Evolutionary conservation across 2,113 vertebrate species (phyloP).

Genomic region (Sapajus apella): DNA sequence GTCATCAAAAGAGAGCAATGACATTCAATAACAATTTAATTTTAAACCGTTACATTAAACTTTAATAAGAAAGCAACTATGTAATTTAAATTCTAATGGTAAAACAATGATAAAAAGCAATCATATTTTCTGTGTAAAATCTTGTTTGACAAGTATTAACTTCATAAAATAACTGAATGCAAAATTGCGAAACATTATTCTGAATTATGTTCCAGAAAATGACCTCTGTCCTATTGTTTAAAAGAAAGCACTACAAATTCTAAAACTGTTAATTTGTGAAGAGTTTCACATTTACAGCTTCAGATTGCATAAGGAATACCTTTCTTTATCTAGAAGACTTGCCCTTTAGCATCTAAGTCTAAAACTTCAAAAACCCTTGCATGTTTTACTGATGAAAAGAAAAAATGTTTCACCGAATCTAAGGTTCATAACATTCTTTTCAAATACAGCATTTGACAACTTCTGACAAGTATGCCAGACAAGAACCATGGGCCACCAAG

Average conservation of each 20-base stretch:
- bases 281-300: neutral
- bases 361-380: neutral
- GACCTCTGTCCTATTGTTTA: neutral
- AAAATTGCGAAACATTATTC: neutral
- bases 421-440: neutral
- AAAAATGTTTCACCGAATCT: neutral
- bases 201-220: slow-evolving; percentile 2
- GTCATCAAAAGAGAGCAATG: neutral
- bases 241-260: neutral
- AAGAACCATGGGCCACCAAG: neutral
- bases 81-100: neutral
- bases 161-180: neutral
- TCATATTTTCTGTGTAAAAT: neutral
- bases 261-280: neutral
- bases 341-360: neutral
- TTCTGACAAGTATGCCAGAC: neutral
- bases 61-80: slow-evolving; percentile 10
- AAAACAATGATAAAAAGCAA: slow-evolving; percentile 17
- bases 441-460: neutral
- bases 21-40: neutral
- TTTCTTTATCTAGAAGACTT: neutral
- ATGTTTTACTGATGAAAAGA: neutral
- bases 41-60: neutral
- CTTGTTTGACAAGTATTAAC: neutral
- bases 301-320: neutral